Evolutionary conservation across 2,888 invertebrate species (phyloP).

Genomic region (Epinotia demarniana): DNA sequence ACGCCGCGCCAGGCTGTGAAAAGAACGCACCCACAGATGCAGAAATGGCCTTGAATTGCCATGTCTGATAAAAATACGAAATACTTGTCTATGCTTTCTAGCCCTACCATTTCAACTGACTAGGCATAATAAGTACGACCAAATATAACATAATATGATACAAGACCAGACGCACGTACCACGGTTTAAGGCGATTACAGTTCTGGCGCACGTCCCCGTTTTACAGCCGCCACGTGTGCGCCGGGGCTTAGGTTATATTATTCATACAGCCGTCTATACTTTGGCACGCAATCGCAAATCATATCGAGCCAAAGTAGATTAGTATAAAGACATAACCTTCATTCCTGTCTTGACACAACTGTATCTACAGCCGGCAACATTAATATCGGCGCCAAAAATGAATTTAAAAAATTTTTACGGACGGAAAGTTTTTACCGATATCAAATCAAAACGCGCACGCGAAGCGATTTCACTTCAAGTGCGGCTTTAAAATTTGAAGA

Average conservation of each 20-base stretch:
- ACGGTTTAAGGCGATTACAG: slow-evolving; percentile 51
- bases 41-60: not conserved
- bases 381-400: too few relatives aligned
- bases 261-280: slow-evolving; percentile 47
- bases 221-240: slow-evolving; percentile 50
- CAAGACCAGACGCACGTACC: slow-evolving; percentile 36
- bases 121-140: not conserved
- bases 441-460: too few relatives aligned
- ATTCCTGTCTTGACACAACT: too few relatives aligned
- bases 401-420: too few relatives aligned
- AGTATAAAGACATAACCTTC: not conserved
- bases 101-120: not conserved
- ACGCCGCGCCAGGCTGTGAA: too few relatives aligned
- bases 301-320: not conserved
- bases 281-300: slow-evolving; percentile 18
- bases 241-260: slow-evolving; percentile 47
- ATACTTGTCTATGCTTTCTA: not conserved
- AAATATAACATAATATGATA: slow-evolving; percentile 13
- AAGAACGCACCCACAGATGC: too few relatives aligned
- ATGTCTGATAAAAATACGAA: not conserved
- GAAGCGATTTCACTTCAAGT: too few relatives aligned
- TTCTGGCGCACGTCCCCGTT: slow-evolving; percentile 48
- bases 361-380: too few relatives aligned
- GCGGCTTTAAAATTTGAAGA: too few relatives aligned
- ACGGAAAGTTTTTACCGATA: too few relatives aligned